These are phyloP conservation scores for Ophioderma brevispina DNA, from an alignment of 35 echinoderm and acorn worm species.

Conservation along the genomic window DNA sequence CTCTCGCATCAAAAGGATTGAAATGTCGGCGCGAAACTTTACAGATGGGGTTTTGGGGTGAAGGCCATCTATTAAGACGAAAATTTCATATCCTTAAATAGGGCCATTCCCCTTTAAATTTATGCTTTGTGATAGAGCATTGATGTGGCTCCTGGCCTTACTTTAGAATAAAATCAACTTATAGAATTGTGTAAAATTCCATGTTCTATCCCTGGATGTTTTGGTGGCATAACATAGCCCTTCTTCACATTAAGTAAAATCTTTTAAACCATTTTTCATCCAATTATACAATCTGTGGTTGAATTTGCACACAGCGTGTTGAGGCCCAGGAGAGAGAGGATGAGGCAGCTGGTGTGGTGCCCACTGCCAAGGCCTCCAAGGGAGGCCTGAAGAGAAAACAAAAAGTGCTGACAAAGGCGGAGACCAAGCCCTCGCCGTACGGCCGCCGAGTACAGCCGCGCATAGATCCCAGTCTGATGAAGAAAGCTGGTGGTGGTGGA, in stretches of 20 bases:
- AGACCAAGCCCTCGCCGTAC: constrained; percentile 92
- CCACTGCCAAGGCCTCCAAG: constrained; percentile 19
- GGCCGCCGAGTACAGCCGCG: constrained; percentile 80
- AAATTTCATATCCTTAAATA: no score
- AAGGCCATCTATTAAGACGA: no score
- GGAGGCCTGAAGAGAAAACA: constrained; percentile 53
- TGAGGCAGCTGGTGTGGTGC: background rate
- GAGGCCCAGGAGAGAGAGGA: constrained; percentile 87
- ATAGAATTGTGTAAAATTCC: background rate
- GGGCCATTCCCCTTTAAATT: no score
- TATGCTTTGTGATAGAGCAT: no score
- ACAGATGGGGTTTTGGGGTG: no score
- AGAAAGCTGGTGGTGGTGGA: constrained; percentile 12
- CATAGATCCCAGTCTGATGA: constrained; percentile 62
- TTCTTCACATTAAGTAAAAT: no score
- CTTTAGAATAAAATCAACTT: no score
- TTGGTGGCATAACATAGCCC: background rate
- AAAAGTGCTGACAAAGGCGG: constrained; percentile 68
- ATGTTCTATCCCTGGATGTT: background rate
- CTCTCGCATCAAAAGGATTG: no score
- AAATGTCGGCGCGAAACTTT: no score
- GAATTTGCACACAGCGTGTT: constrained; percentile 39
- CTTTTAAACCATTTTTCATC: no score
- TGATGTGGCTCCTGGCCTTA: no score
- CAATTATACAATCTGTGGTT: background rate